phyloP scores from a whole-genome alignment of 2,113 vertebrate genomes.

The Henicopernis longicauda region DNA sequence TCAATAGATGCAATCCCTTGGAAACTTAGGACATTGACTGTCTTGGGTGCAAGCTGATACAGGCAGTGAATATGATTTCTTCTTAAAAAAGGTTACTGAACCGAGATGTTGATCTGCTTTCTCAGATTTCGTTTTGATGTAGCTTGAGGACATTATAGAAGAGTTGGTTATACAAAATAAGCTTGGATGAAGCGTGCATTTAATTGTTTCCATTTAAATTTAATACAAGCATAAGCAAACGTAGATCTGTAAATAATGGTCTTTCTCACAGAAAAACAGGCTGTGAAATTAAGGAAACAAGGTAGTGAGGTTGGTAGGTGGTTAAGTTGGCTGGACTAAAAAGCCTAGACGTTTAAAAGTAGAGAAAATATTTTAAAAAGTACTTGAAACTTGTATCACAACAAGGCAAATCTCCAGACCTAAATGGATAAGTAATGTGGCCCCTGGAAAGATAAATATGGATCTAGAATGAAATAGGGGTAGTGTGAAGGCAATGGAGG shows the following conservation, averaged over 20 bases:
- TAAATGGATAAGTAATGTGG: neutral
- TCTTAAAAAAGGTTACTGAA: neutral
- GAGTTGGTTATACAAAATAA: neutral
- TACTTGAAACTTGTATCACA: neutral
- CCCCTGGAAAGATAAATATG: neutral
- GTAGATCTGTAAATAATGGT: neutral
- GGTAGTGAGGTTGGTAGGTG: neutral
- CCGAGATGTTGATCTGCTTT: neutral
- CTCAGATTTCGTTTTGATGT: neutral
- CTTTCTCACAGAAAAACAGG: neutral
- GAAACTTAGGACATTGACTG: neutral
- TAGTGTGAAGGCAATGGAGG: neutral
- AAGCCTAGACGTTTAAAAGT: neutral
- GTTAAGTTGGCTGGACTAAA: neutral
- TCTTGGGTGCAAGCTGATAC: neutral
- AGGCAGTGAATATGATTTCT: neutral
- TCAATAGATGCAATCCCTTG: neutral
- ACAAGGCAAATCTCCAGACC: neutral
- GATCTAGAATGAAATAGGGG: neutral
- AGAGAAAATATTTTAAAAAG: neutral
- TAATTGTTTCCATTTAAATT: neutral
- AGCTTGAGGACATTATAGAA: neutral
- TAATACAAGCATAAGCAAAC: neutral
- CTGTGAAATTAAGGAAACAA: neutral
- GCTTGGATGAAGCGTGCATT: neutral